Base-by-base conservation (phyloP, 1,140 invertebrate genomes). In the Odontomachus brunneus region DNA sequence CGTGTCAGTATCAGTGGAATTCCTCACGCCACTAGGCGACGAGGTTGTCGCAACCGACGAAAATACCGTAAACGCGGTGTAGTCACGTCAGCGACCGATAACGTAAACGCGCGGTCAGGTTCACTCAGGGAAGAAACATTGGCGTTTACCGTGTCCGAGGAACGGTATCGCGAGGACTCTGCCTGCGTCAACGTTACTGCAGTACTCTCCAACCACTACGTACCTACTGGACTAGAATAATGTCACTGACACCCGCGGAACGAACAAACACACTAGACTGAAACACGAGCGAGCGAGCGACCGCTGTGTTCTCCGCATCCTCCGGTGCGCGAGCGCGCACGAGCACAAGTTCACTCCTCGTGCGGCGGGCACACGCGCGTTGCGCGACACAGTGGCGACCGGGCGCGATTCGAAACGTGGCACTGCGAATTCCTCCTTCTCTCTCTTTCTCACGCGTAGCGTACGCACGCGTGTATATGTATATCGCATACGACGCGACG, bases 331-430 rank as follows among this genome's bases (percentile, higher is more conserved):
- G 63, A 49, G 33, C 51, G 69, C 75, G 38, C 38, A 44, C 38
- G 38, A 44, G 38, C 38, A 44, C 38, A 44, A 80, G 75, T 80
- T 71, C 75, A 80, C 75, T 80, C 75, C 63, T 80, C 73, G 73
- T 75, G 80, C 29, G 15, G 67, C 83, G 51, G 24, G 44, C 14
- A 80, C 66, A 80, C 75, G 26, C 75, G 75, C 74, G 74, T 33
- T 33, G 29, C 29, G 5, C 75, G 75, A 81, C 51, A 81, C 60
- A 24, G 33, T 63, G 67, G 63, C 83, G 76, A 86, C 78, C 76
- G 66, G 63, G 29, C 71, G 78, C 65, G 9, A 83, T 63, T 38
- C 85, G 57, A 87, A 76, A 88, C 86, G 86, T 87, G 84, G 84
- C 86, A 87, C 85, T 87, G 86, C 55, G 57, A 87, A 88, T 84